Conservation (phyloP, 2,797 vertebrate genomes). For the Takifugu ocellatus region DNA sequence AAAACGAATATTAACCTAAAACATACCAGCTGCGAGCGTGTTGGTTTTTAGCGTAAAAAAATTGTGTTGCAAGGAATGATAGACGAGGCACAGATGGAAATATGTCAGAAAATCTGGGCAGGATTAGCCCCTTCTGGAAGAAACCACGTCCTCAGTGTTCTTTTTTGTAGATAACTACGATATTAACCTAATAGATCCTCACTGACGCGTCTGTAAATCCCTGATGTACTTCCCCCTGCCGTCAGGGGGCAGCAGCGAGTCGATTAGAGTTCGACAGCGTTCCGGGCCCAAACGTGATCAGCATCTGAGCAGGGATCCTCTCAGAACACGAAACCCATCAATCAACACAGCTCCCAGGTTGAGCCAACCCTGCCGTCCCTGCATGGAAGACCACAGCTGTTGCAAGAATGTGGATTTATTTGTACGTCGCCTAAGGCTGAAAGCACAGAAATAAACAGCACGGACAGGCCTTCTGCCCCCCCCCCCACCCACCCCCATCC, state of each 20-base stretch:
- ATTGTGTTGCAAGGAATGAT: neutral
- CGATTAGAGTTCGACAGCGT: neutral
- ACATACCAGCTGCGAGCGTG: constrained; percentile 35
- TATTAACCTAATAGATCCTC: constrained; percentile 2
- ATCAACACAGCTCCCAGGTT: constrained; percentile 42
- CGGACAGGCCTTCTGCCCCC: neutral
- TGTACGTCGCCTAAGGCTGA: neutral
- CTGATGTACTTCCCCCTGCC: neutral
- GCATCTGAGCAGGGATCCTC: too few species aligned
- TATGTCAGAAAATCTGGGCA: neutral
- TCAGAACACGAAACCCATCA: neutral
- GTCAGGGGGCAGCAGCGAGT: too few species aligned
- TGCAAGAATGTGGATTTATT: constrained; percentile 47
- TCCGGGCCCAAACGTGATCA: too few species aligned
- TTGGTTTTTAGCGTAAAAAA: constrained; percentile 14
- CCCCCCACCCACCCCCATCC: neutral
- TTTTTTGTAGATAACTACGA: neutral
- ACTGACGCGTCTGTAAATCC: constrained; percentile 1
- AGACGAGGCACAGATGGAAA: too few species aligned
- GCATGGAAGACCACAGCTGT: constrained; percentile 37
- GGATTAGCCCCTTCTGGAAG: too few species aligned
- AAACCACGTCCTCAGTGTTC: neutral
- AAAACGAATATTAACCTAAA: neutral
- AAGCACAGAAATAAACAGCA: constrained; percentile 50
- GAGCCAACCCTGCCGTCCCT: constrained; percentile 24